Evolutionary conservation across 2,113 vertebrate genomes (phyloP).

Genomic region (Cephalopholis sonnerati): DNA sequence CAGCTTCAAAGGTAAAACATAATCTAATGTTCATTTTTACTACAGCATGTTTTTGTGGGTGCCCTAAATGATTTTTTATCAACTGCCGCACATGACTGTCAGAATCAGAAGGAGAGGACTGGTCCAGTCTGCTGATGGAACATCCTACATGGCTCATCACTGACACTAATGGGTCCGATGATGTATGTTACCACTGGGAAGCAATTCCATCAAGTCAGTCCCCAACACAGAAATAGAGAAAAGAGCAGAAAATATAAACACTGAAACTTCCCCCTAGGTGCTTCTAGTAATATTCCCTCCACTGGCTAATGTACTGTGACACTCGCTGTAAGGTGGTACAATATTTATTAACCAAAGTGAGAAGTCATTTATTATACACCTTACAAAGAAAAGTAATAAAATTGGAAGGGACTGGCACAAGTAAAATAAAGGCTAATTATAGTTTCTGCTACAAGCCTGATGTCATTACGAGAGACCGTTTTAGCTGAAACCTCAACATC

Average conservation of each 20-base stretch:
- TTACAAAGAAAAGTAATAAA: conserved; percentile 16
- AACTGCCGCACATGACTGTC: conserved; percentile 37
- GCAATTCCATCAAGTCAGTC: conserved; percentile 59
- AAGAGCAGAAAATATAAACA: conserved; percentile 39
- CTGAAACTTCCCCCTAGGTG: conserved; percentile 10
- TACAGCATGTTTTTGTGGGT: conserved; percentile 3
- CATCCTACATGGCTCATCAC: conserved; percentile 71
- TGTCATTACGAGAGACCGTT: neutral
- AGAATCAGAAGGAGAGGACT: conserved; percentile 47
- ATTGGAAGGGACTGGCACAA: neutral
- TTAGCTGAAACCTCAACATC: conserved; percentile 23
- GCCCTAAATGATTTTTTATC: conserved; percentile 48
- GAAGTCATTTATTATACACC: neutral
- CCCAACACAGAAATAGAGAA: conserved; percentile 46
- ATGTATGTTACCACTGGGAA: conserved; percentile 76
- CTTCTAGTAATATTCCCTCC: conserved; percentile 13
- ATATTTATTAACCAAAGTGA: conserved; percentile 21
- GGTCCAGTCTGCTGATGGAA: conserved; percentile 61
- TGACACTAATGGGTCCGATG: conserved; percentile 82
- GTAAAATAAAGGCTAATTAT: conserved; percentile 6
- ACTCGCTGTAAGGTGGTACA: conserved; percentile 11
- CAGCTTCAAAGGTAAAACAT: conserved; percentile 18
- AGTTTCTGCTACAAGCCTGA: neutral
- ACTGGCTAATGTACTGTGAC: conserved; percentile 28
- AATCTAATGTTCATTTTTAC: neutral